Base-by-base conservation (phyloP, 37 sponge, comb jelly and placozoan genomes). In the Oscarella lobularis region DNA sequence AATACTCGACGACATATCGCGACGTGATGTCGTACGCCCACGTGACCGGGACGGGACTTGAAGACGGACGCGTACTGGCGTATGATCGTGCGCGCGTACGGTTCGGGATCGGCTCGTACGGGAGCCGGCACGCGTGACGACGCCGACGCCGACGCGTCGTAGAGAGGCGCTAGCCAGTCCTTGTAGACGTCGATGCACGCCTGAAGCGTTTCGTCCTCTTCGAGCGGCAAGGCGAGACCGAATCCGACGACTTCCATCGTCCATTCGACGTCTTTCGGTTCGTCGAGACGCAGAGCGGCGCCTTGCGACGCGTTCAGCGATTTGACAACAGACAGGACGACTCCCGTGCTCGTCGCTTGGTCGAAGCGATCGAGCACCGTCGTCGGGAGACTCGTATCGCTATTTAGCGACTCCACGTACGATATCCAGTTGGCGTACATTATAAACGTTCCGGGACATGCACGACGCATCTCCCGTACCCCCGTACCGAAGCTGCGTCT, bases 381-480 rank as follows among this genome's bases (percentile, higher is more conserved):
- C 32, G 71, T 39, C 9, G 76, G 37, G 9, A 2, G 2, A 33
- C 39, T 78, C 31, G 39, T 6, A 40, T 38, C 39, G 5, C 36
- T 74, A 0, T 40, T 71, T 14, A 85, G 66, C 9, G 40, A 67
- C 36, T 85, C 82, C 0, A 75, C 68, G 4, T 76, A 73, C 36
- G 90, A 89, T 38, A 79, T 3, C 78, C 90, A 89, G 31, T 85
- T 83, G 3, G 83, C 76, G 66, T 89, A 89, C 86, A 89, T 89
- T 48, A 20, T 48, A 20, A 48, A 20, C n/a, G n/a, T n/a, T n/a
- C n/a, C n/a, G n/a, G n/a, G n/a, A n/a, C n/a, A n/a, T n/a, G n/a
- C n/a, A n/a, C n/a, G n/a, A n/a, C n/a, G n/a, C n/a, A n/a, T n/a
- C n/a, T n/a, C n/a, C n/a, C n/a, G n/a, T n/a, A n/a, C n/a, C n/a